These are phyloP conservation scores for Leptoteleia sp. DNA, from an alignment of 1,140 invertebrate genomes.

Conservation along the genomic window DNA sequence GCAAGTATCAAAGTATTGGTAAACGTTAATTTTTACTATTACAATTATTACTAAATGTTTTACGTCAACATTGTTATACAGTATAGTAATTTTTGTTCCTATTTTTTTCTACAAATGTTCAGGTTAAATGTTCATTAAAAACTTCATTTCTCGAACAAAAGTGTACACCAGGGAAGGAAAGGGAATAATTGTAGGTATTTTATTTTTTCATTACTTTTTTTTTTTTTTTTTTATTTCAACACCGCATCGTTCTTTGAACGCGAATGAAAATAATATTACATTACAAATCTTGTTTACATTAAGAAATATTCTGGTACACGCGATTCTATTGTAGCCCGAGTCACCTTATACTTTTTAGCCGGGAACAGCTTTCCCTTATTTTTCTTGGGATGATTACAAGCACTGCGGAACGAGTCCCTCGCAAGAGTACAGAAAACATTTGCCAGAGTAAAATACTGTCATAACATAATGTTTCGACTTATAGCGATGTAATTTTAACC, in stretches of 20 bases:
- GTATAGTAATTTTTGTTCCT: too few species aligned
- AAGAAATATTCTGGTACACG: constrained; percentile 2
- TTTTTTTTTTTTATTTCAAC: too few species aligned
- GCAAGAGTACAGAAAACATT: constrained; percentile 6
- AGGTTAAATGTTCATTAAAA: constrained; percentile 5
- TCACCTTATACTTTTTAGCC: constrained; percentile 23
- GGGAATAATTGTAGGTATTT: neutral
- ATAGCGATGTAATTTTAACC: too few species aligned
- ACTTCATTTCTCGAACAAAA: constrained; percentile 3
- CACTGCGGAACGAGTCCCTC: neutral
- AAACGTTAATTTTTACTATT: too few species aligned
- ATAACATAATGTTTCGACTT: constrained; percentile 14
- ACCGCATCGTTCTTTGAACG: neutral
- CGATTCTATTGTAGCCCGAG: constrained; percentile 10
- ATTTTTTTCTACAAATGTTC: too few species aligned
- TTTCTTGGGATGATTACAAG: constrained; percentile 41
- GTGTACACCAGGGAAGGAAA: neutral
- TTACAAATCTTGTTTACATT: constrained; percentile 24
- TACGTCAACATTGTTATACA: too few species aligned
- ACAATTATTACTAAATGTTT: too few species aligned
- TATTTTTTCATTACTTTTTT: constrained; percentile 14
- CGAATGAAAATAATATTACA: constrained; percentile 31
- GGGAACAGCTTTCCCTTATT: constrained; percentile 15
- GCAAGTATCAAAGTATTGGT: too few species aligned
- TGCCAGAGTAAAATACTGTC: constrained; percentile 16